These are phyloP conservation scores for Parnassius orleans DNA, from an alignment of 2,888 invertebrate genomes.

Conservation along the genomic window DNA sequence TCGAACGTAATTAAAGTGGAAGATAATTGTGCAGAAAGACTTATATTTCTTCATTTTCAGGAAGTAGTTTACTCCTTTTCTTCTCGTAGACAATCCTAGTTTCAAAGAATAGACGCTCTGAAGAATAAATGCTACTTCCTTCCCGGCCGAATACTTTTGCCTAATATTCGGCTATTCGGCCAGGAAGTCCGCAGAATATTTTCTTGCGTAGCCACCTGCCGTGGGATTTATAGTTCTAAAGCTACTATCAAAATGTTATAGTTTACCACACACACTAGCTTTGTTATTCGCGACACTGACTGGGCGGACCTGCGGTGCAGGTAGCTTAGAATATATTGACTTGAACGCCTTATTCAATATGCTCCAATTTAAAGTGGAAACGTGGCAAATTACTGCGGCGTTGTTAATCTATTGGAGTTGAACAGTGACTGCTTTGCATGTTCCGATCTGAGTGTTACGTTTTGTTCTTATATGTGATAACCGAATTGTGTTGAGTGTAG, in stretches of 20 bases:
- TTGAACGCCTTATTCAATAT: constrained; percentile 21
- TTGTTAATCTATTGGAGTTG: constrained; percentile 12
- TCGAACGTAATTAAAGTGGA: too few relatives aligned
- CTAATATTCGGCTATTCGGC: too few relatives aligned
- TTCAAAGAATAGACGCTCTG: too few relatives aligned
- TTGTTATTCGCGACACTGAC: constrained; percentile 35
- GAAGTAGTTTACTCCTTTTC: too few relatives aligned
- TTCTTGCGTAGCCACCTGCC: too few relatives aligned
- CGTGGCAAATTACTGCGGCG: constrained; percentile 12
- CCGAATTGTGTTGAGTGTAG: background rate
- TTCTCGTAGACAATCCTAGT: too few relatives aligned
- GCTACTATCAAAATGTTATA: background rate
- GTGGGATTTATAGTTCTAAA: too few relatives aligned
- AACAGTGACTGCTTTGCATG: constrained; percentile 22
- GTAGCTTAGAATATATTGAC: constrained; percentile 31
- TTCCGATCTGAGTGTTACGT: constrained; percentile 10
- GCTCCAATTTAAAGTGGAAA: constrained; percentile 21
- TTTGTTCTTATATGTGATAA: background rate
- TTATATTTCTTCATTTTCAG: too few relatives aligned
- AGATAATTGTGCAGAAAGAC: too few relatives aligned
- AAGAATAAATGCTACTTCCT: too few relatives aligned
- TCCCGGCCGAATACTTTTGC: too few relatives aligned
- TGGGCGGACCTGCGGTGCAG: constrained; percentile 36
- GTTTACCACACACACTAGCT: constrained; percentile 11
- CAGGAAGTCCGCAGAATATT: too few relatives aligned